Percentiles rank a stretch among this genome's conserved stretches.
These are phyloP conservation scores for Melospiza georgiana DNA, from an alignment of 2,113 vertebrate species.

Conservation along the genomic window DNA sequence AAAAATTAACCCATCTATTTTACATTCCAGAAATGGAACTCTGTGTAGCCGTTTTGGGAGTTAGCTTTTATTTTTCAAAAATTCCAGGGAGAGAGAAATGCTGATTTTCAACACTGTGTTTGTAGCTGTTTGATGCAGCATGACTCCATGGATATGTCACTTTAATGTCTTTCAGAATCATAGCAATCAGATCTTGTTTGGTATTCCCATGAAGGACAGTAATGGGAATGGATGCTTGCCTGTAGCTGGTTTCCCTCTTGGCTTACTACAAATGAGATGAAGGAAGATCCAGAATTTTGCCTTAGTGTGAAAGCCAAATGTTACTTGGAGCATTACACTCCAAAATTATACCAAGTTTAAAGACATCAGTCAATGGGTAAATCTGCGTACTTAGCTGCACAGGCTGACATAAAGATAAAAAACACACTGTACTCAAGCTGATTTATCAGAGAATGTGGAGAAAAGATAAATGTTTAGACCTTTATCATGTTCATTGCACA, in stretches of 20 bases:
- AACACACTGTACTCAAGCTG: neutral
- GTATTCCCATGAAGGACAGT: neutral
- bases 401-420: neutral
- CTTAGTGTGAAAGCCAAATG: neutral
- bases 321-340: neutral
- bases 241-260: neutral
- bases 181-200: neutral
- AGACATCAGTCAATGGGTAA: neutral
- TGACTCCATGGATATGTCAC: neutral
- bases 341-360: neutral
- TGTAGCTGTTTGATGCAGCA: neutral
- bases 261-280: neutral
- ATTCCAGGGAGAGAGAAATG: neutral
- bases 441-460: neutral
- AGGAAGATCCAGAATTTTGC: neutral
- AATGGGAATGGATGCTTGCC: neutral
- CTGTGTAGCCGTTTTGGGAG: accelerated
- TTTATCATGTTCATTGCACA: neutral
- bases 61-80: neutral
- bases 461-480: neutral
- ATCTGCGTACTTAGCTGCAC: neutral
- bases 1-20: neutral
- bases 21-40: neutral
- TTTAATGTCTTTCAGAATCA: neutral
- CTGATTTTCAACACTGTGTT: neutral